Conservation (phyloP, 2,113 vertebrate species). For the Corythoichthys haematopterus region DNA sequence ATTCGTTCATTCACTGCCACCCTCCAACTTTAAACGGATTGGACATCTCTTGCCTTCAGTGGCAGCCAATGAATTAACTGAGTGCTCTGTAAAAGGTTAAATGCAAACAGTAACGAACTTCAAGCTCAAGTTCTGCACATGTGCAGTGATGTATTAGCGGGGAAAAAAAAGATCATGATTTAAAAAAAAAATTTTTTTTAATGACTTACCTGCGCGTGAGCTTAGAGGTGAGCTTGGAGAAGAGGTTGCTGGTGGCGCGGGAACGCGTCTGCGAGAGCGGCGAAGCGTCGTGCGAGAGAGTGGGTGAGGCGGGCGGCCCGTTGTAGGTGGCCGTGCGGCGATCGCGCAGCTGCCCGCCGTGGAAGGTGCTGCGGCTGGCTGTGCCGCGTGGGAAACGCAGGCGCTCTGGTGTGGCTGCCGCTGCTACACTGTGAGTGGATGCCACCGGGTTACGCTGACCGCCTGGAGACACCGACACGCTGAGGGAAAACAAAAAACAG, state of each 20-base stretch:
- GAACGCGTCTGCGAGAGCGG: slow-evolving; percentile 87
- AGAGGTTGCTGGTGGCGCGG: slow-evolving; percentile 91
- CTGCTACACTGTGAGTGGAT: slow-evolving; percentile 92
- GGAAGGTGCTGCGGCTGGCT: slow-evolving; percentile 94
- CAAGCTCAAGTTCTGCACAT: no score
- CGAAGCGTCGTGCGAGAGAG: slow-evolving; percentile 88
- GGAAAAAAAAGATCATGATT: no score
- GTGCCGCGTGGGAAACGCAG: slow-evolving; percentile 92
- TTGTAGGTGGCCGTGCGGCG: slow-evolving; percentile 95
- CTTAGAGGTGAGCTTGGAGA: slow-evolving; percentile 95
- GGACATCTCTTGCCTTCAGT: no score
- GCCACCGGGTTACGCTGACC: slow-evolving; percentile 87
- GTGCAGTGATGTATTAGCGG: no score
- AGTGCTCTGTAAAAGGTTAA: no score
- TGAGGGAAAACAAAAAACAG: slow-evolving; percentile 35
- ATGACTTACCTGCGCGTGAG: slow-evolving; percentile 91
- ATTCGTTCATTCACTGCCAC: no score
- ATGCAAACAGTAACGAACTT: no score
- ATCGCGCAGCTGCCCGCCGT: slow-evolving; percentile 88
- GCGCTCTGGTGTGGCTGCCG: slow-evolving; percentile 85
- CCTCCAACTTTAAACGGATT: no score
- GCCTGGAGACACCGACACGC: slow-evolving; percentile 76
- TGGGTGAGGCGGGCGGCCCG: slow-evolving; percentile 91
- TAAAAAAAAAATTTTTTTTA: no score
- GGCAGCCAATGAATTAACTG: no score